Evolutionary conservation across 1,140 invertebrate species (phyloP), one percentile per base, ranked within the genome.

Genomic region (Saccostrea glomerata): DNA sequence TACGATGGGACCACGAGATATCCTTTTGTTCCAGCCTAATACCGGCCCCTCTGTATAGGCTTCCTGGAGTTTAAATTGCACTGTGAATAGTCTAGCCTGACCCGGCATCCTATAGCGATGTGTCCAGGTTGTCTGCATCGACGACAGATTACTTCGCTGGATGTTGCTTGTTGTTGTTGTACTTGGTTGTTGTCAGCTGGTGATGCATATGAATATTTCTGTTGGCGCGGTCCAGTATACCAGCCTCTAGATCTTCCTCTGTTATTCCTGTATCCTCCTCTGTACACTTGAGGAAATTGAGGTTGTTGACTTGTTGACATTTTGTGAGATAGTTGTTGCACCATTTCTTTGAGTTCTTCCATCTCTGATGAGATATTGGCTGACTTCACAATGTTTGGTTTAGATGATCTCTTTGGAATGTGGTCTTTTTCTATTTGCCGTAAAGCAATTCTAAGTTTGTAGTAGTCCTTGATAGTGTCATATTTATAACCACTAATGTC

Each of bases 111-210:
- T 40, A 84, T 83, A 4, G 77, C 47, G n/a, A 89, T 23, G 30
- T 89, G 88, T 11, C 88, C 88, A 36, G 58, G 54, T 47, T 89
- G 85, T 36, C 86, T 82, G 77, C 88, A 89, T 54, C 88, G 56
- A 40, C n/a, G 55, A 85, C 88, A 89, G 12, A 85, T 84, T 4
- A 82, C 60, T 47, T 87, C 82, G 17, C n/a, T 30, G n/a, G n/a
- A 23, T 47, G n/a, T 20, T 82, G n/a, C 9, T 3, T 13, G 9
- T 47, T 82, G 9, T 47, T 82, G 77, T 30, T 30, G 77, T 11
- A 47, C 5, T 30, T 30, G 25, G 0, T 30, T 82, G 20, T 58
- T n/a, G 15, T 17, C 54, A 7, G n/a, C 66, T 77, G 70, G 9
- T 77, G 70, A 15, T 82, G 17, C 5, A 13, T 12, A 36, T 6